A percentile compares a stretch with the other conserved stretches of the same genome.
Evolutionary conservation across 1,140 invertebrate genomes (phyloP).

Genomic region (Macrostomum lignano): DNA sequence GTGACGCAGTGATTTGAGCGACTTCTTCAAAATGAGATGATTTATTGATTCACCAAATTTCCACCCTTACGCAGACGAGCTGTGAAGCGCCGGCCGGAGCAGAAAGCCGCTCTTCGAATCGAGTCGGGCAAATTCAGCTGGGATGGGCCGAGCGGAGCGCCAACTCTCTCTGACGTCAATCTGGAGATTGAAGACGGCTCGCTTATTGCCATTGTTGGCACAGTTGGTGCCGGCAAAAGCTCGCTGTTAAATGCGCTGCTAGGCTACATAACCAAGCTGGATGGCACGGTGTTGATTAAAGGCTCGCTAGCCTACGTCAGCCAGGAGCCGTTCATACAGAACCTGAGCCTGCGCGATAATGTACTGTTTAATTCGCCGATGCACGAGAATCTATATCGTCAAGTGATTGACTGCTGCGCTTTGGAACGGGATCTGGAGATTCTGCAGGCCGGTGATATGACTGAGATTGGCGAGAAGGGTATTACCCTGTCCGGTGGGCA

Average conservation of each 20-base stretch:
- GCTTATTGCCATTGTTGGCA: slow-evolving; percentile 29
- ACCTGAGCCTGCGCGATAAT: slow-evolving; percentile 46
- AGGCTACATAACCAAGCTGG: slow-evolving; percentile 53
- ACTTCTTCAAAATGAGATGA: too few relatives aligned
- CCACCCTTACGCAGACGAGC: too few relatives aligned
- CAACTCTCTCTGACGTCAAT: slow-evolving; percentile 4
- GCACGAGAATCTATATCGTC: slow-evolving; percentile 18
- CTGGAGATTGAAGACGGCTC: neutral
- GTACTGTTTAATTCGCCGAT: slow-evolving; percentile 42
- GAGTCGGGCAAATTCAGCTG: too few relatives aligned
- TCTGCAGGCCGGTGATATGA: slow-evolving; percentile 37
- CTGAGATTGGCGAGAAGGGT: slow-evolving; percentile 36
- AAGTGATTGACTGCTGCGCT: slow-evolving; percentile 18
- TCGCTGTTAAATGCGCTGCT: slow-evolving; percentile 55
- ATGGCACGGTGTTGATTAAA: slow-evolving; percentile 1
- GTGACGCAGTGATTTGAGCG: too few relatives aligned
- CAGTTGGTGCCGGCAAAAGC: slow-evolving; percentile 60
- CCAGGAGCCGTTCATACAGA: slow-evolving; percentile 53
- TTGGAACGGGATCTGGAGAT: slow-evolving; percentile 29
- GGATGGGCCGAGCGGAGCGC: too few relatives aligned
- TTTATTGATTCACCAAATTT: too few relatives aligned
- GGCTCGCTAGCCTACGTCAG: slow-evolving; percentile 38
- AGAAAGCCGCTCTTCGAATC: too few relatives aligned
- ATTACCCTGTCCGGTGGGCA: slow-evolving; percentile 45
- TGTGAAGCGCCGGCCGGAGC: too few relatives aligned